Conservation (phyloP, 2,113 vertebrate genomes). For the Bufo bufo region DNA sequence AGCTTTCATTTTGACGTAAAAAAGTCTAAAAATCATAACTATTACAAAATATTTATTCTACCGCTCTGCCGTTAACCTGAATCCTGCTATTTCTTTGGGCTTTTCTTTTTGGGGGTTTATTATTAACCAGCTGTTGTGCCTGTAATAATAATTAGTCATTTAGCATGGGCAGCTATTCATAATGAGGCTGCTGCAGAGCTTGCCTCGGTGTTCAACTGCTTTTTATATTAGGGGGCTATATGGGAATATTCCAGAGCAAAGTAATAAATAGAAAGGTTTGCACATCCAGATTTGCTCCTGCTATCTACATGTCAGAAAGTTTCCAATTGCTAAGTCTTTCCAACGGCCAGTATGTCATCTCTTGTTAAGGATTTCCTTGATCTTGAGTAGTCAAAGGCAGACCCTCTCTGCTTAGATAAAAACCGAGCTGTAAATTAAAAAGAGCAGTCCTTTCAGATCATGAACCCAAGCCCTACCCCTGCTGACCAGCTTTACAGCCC, state of each 20-base stretch:
- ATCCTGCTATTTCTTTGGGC: slow-evolving; percentile 64
- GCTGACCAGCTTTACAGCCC: slow-evolving; percentile 20
- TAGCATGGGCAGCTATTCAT: background rate
- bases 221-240: slow-evolving; percentile 24
- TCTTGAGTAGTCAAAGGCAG: slow-evolving; percentile 22
- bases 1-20: background rate
- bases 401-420: slow-evolving; percentile 23
- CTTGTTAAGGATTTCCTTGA: background rate
- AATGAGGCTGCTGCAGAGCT: slow-evolving; percentile 10
- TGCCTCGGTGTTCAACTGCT: background rate
- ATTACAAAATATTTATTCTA: slow-evolving; percentile 41
- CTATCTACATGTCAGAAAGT: background rate
- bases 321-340: background rate
- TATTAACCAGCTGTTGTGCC: slow-evolving; percentile 8
- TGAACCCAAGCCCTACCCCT: background rate
- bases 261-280: background rate
- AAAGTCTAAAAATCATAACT: background rate
- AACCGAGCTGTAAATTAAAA: background rate
- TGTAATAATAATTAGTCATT: background rate
- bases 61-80: slow-evolving; percentile 62
- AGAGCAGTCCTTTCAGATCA: slow-evolving; percentile 11
- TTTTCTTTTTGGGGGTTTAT: slow-evolving; percentile 58
- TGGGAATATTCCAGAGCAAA: background rate
- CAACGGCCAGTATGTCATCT: background rate
- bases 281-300: background rate